These are phyloP conservation scores for Sitophilus oryzae DNA, from an alignment of 1,140 invertebrate species.

Conservation along the genomic window DNA sequence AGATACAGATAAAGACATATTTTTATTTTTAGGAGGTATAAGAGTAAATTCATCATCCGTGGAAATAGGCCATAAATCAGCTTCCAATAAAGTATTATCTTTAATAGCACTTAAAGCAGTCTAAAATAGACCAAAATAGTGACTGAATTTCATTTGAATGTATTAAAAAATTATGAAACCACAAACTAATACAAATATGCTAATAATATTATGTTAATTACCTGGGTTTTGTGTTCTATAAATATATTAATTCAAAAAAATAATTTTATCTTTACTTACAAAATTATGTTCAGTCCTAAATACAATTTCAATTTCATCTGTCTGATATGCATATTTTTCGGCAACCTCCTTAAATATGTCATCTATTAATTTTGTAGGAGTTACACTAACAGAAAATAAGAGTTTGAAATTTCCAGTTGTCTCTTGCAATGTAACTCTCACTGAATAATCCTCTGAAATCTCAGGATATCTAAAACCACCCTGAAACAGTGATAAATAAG, in stretches of 20 bases:
- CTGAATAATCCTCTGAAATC: slow-evolving; percentile 15
- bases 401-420: not conserved
- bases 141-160: not conserved
- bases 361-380: slow-evolving; percentile 16
- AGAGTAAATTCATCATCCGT: slow-evolving; percentile 27
- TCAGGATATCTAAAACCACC: slow-evolving; percentile 22
- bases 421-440: slow-evolving; percentile 18
- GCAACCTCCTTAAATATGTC: slow-evolving; percentile 24
- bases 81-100: slow-evolving; percentile 44
- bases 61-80: slow-evolving; percentile 41
- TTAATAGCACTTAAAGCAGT: slow-evolving; percentile 42
- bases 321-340: slow-evolving; percentile 11
- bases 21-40: slow-evolving; percentile 32
- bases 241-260: not conserved
- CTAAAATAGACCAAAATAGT: slow-evolving; percentile 34
- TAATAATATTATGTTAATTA: not conserved
- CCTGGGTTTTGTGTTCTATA: not conserved
- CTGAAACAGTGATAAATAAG: not conserved
- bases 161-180: not conserved
- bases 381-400: slow-evolving; percentile 9
- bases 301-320: slow-evolving; percentile 25
- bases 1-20: slow-evolving; percentile 31
- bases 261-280: slow-evolving; percentile 17
- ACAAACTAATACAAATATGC: not conserved
- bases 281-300: slow-evolving; percentile 19